Percentiles rank a stretch among this genome's conserved stretches.
phyloP scores from a whole-genome alignment of 1,140 invertebrate genomes.

The Marisa cornuarietis region DNA sequence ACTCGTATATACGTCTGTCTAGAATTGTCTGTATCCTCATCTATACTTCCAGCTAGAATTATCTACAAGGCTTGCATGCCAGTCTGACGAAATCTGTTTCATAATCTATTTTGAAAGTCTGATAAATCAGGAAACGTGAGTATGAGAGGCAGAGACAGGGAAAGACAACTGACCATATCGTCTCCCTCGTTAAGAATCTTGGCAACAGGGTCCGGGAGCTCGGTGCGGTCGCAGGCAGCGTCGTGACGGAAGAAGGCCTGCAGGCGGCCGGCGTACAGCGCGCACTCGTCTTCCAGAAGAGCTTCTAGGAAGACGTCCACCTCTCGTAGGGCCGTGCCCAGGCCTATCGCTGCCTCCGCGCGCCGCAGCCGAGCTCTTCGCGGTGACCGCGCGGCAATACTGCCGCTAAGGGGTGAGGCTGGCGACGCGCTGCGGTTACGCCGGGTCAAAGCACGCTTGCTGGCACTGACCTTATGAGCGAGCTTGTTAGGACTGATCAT shows the following conservation, averaged over 20 bases:
- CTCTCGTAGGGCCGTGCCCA: neutral
- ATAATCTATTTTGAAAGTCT: no score
- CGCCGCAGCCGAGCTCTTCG: neutral
- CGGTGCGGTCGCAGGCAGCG: conserved; percentile 2
- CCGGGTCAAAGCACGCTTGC: neutral
- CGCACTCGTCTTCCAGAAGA: conserved; percentile 36
- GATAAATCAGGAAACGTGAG: neutral
- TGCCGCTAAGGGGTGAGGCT: neutral
- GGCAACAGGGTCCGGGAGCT: conserved; percentile 33
- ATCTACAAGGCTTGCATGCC: no score
- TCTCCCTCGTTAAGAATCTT: conserved; percentile 36
- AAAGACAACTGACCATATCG: conserved; percentile 33
- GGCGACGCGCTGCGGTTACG: neutral
- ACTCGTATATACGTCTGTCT: no score
- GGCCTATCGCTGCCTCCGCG: no score
- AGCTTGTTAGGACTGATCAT: neutral
- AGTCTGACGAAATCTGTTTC: no score
- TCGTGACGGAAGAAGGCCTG: conserved; percentile 13
- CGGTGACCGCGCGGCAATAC: neutral
- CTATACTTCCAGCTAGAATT: no score
- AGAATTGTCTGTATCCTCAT: no score
- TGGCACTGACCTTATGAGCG: neutral
- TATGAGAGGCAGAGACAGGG: neutral
- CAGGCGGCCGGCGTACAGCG: conserved; percentile 32
- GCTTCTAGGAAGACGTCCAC: conserved; percentile 31